Percentiles rank a stretch among this genome's conserved stretches.
These are phyloP conservation scores for Anser cygnoides DNA, from an alignment of 2,113 vertebrate genomes.

Conservation along the genomic window DNA sequence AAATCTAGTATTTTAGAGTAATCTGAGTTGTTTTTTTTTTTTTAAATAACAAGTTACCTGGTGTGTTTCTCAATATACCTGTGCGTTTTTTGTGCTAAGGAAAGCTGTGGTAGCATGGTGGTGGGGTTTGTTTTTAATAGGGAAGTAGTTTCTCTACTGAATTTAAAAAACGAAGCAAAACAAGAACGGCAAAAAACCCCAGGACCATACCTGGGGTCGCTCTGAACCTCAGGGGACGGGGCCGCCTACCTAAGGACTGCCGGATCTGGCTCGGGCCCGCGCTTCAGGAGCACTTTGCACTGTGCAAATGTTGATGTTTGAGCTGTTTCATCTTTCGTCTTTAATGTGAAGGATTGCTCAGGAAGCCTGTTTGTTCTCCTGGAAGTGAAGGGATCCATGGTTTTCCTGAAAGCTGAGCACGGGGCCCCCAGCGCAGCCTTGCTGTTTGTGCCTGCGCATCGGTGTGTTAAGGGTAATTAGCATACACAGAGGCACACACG, in stretches of 20 bases:
- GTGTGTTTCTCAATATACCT: neutral
- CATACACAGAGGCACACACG: neutral
- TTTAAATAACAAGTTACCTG: neutral
- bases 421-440: neutral
- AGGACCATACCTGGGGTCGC: neutral
- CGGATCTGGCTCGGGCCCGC: neutral
- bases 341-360: neutral
- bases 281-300: neutral
- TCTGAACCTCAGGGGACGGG: neutral
- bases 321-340: neutral
- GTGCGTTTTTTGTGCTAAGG: neutral
- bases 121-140: neutral
- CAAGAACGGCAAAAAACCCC: neutral
- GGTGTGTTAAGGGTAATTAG: neutral
- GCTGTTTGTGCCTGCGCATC: neutral
- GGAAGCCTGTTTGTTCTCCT: neutral
- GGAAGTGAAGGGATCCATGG: neutral
- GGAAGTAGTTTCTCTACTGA: neutral
- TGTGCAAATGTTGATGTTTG: neutral
- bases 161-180: neutral
- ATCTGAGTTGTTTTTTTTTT: neutral
- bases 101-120: neutral
- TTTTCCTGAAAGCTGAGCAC: neutral
- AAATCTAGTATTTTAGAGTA: neutral
- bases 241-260: neutral